These are phyloP conservation scores for Heliconius hewitsoni DNA, from an alignment of 1,140 invertebrate species.

Conservation along the genomic window DNA sequence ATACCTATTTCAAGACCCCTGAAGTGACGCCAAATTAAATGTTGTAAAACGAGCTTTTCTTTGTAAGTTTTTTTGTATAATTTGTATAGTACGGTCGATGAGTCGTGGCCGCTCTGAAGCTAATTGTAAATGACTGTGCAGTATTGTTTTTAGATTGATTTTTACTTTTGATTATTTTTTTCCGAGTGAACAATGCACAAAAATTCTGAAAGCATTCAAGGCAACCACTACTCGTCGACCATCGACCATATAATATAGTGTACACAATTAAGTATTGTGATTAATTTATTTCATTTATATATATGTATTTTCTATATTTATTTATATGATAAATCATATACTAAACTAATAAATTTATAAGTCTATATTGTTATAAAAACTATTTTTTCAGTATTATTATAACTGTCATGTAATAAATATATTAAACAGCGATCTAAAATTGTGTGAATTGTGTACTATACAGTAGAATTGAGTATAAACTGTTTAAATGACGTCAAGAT, in stretches of 20 bases:
- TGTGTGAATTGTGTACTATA: too few species aligned
- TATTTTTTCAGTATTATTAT: constrained; percentile 4
- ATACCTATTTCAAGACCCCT: not conserved
- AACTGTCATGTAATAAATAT: not conserved
- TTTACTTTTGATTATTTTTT: too few species aligned
- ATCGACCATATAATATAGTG: not conserved
- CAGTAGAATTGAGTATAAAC: too few species aligned
- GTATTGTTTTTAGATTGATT: too few species aligned
- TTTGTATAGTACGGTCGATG: too few species aligned
- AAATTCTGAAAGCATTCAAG: too few species aligned
- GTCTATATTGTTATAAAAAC: not conserved
- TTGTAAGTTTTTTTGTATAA: constrained; percentile 6
- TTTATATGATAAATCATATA: not conserved
- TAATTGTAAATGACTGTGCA: too few species aligned
- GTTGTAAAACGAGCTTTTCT: constrained; percentile 5
- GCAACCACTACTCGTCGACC: too few species aligned
- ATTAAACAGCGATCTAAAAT: not conserved
- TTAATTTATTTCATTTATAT: not conserved
- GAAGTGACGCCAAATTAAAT: not conserved
- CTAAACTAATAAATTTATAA: not conserved
- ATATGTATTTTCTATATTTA: constrained; percentile 2
- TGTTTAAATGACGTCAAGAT: too few species aligned
- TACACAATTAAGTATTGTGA: not conserved
- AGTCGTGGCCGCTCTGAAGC: too few species aligned
- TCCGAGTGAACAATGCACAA: too few species aligned